Percentiles rank a stretch among this genome's conserved stretches.
These are phyloP conservation scores for Archocentrus centrarchus DNA, from an alignment of 2,113 vertebrate genomes.

Conservation along the genomic window DNA sequence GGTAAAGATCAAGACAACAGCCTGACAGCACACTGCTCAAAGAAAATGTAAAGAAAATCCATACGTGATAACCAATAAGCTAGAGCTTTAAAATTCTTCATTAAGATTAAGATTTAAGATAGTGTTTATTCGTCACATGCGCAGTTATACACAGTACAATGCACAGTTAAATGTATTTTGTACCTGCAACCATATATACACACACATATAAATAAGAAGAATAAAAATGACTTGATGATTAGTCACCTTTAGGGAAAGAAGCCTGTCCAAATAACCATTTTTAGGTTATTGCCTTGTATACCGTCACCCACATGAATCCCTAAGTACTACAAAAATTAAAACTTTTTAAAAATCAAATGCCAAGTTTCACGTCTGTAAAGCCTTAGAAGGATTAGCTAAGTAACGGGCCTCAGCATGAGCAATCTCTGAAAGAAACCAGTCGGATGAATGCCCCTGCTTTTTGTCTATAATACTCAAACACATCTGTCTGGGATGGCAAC, in stretches of 20 bases:
- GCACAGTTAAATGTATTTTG: too few species aligned
- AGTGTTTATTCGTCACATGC: too few species aligned
- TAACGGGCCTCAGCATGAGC: conserved; percentile 54
- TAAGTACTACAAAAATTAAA: neutral
- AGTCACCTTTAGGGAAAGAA: neutral
- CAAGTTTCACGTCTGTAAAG: neutral
- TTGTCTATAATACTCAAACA: conserved; percentile 15
- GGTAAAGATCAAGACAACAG: neutral
- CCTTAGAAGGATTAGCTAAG: conserved; percentile 3
- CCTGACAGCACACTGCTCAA: neutral
- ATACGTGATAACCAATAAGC: neutral
- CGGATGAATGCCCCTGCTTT: conserved; percentile 42
- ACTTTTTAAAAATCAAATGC: neutral
- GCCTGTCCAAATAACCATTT: neutral
- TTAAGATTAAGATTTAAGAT: too few species aligned
- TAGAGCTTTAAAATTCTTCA: neutral
- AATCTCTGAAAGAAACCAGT: conserved; percentile 29
- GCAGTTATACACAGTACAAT: too few species aligned
- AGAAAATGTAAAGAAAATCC: neutral
- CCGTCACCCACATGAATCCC: neutral
- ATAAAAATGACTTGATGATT: neutral
- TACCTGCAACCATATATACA: too few species aligned
- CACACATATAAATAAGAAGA: too few species aligned
- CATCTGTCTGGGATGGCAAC: neutral
- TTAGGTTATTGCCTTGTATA: neutral